Conservation (phyloP, 1,140 invertebrate genomes). For the Cydia splendana region DNA sequence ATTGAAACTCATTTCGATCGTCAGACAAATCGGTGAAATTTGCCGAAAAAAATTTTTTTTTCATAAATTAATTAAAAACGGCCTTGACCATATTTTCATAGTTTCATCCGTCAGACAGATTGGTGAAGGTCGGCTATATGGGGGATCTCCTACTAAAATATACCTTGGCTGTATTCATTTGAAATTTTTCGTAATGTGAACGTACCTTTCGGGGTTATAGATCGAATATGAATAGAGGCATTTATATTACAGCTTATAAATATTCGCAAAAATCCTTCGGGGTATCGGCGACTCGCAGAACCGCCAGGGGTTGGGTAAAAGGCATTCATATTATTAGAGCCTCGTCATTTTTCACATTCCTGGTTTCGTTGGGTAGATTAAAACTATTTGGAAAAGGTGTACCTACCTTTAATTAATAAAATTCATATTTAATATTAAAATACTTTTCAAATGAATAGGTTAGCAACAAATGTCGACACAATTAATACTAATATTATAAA, state of each 20-base stretch:
- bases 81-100: no score
- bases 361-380: not conserved
- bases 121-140: no score
- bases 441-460: no score
- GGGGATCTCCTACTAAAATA: no score
- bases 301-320: slow-evolving; percentile 24
- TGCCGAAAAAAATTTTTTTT: no score
- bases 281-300: slow-evolving; percentile 12
- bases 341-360: slow-evolving; percentile 26
- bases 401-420: not conserved
- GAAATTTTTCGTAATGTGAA: not conserved
- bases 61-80: no score
- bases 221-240: slow-evolving; percentile 16
- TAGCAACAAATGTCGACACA: no score
- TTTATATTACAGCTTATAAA: slow-evolving; percentile 31
- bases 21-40: no score
- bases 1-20: no score
- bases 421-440: no score
- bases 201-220: not conserved
- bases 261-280: slow-evolving; percentile 28
- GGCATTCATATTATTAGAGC: slow-evolving; percentile 30
- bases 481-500: no score
- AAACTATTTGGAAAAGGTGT: not conserved
- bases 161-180: not conserved
- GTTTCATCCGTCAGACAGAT: no score